Percentiles rank a stretch among this genome's conserved stretches.
Evolutionary conservation across 2,888 invertebrate genomes (phyloP).

Genomic region (Patella ulyssiponensis): DNA sequence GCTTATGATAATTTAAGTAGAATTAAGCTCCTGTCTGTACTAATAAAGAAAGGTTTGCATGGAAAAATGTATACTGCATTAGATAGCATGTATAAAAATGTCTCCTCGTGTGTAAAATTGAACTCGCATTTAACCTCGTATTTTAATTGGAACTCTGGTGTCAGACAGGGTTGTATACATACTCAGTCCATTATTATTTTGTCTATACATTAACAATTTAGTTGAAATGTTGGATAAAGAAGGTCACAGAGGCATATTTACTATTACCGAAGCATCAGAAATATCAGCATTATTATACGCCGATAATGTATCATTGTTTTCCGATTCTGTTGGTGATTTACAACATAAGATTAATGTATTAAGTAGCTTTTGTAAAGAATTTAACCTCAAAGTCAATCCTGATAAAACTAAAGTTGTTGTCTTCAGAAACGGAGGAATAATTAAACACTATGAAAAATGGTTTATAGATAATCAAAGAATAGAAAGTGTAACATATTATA

Average conservation of each 20-base stretch:
- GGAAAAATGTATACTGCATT: slow-evolving; percentile 29
- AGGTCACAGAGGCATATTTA: background rate
- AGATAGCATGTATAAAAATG: background rate
- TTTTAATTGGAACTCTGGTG: background rate
- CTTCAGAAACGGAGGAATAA: background rate
- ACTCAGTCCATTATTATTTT: background rate
- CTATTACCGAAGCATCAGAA: background rate
- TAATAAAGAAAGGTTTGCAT: slow-evolving; percentile 25
- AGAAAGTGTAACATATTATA: background rate
- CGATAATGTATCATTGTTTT: background rate
- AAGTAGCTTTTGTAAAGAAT: background rate
- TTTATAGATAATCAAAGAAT: too few species aligned
- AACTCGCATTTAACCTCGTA: background rate
- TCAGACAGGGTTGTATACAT: background rate
- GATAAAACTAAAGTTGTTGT: background rate
- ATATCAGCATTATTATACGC: background rate
- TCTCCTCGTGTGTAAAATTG: too few species aligned
- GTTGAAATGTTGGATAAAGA: background rate
- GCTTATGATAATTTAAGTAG: slow-evolving; percentile 30
- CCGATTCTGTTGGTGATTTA: background rate
- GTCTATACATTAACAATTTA: background rate
- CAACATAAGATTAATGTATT: background rate
- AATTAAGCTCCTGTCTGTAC: slow-evolving; percentile 23
- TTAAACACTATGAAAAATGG: too few species aligned
- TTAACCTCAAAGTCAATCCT: background rate